Evolutionary conservation across 2,797 vertebrate species (phyloP).

Genomic region (Gobio occitaniae): DNA sequence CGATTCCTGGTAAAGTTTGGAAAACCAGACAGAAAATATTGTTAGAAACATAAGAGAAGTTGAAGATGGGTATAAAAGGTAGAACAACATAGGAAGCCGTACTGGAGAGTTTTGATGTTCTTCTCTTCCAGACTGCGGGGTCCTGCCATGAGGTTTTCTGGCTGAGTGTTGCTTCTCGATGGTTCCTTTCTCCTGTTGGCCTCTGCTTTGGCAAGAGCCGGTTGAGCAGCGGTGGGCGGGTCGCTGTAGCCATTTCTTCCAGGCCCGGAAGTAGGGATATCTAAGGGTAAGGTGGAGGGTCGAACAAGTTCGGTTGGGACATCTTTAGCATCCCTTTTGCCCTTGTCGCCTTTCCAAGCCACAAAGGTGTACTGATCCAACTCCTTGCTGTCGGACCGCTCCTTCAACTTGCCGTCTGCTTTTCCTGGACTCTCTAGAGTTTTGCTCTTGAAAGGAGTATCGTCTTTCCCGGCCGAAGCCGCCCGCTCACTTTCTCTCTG

Average conservation of each 20-base stretch:
- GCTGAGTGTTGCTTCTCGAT: conserved; percentile 58
- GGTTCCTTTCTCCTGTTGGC: conserved; percentile 72
- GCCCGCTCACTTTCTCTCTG: conserved; percentile 87
- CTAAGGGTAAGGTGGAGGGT: conserved; percentile 81
- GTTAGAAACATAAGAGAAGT: background rate
- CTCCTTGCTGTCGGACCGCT: conserved; percentile 76
- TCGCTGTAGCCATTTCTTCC: conserved; percentile 69
- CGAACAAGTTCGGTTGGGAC: conserved; percentile 68
- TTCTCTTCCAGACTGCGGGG: conserved; percentile 60
- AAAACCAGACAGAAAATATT: background rate
- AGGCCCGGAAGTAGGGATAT: background rate
- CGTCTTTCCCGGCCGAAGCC: conserved; percentile 69
- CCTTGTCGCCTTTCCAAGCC: conserved; percentile 70
- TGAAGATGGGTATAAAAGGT: background rate
- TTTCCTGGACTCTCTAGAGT: conserved; percentile 61
- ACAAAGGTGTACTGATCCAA: conserved; percentile 78
- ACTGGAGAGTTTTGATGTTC: conserved; percentile 67
- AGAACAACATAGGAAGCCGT: conserved; percentile 53
- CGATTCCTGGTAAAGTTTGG: conserved; percentile 67
- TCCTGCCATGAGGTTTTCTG: conserved; percentile 61
- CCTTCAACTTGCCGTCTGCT: conserved; percentile 62
- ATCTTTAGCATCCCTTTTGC: conserved; percentile 57
- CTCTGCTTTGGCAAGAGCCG: conserved; percentile 78
- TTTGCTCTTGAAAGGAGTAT: conserved; percentile 65
- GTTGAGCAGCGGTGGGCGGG: conserved; percentile 71